Percentiles rank a stretch among this genome's conserved stretches.
Conservation (phyloP, 2,888 invertebrate species). For the Eulithis testata region DNA sequence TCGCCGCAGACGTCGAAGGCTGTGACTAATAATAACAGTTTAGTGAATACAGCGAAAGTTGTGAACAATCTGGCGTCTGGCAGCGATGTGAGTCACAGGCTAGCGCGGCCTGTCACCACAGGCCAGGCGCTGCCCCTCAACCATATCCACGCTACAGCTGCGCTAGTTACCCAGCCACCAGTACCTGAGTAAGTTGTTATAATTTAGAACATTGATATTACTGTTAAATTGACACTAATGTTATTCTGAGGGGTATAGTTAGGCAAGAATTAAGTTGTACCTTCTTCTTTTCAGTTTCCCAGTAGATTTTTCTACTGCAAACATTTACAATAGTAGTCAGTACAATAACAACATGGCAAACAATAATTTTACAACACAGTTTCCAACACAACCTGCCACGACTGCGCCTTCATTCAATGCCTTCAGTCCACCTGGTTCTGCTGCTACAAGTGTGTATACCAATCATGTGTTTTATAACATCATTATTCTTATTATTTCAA, state of each 20-base stretch:
- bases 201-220: neutral
- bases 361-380: constrained; percentile 61
- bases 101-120: constrained; percentile 68
- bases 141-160: constrained; percentile 49
- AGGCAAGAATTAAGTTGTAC: neutral
- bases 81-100: constrained; percentile 64
- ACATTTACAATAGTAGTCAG: constrained; percentile 88
- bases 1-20: constrained; percentile 63
- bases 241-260: neutral
- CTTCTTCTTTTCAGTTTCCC: constrained; percentile 82
- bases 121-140: constrained; percentile 57
- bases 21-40: constrained; percentile 59
- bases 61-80: constrained; percentile 59
- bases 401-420: constrained; percentile 61
- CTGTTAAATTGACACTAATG: too few relatives aligned
- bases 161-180: constrained; percentile 47
- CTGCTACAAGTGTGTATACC: constrained; percentile 63
- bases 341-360: constrained; percentile 67
- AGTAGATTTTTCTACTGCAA: constrained; percentile 89
- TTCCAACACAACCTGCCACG: constrained; percentile 74
- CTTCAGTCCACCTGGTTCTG: constrained; percentile 54
- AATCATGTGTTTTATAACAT: constrained; percentile 20
- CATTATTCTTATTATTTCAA: too few relatives aligned
- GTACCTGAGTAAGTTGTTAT: constrained; percentile 73
- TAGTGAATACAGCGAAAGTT: constrained; percentile 62